A percentile compares a stretch with the other conserved stretches of the same genome.
phyloP scores from a whole-genome alignment of 1,140 invertebrate species.

The Microplitis mediator region DNA sequence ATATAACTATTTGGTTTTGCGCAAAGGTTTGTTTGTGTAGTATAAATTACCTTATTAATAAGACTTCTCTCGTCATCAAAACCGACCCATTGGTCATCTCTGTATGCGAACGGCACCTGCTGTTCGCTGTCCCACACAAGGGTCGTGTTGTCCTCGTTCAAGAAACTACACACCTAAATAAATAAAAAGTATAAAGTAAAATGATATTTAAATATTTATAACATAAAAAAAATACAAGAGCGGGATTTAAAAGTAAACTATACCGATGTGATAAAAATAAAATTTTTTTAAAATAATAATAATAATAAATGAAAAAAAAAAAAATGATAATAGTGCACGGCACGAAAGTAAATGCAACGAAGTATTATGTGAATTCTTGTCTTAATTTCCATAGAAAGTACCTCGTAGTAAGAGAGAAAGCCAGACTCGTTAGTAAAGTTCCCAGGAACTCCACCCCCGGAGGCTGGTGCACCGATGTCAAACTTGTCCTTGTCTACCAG shows the following conservation, averaged over 20 bases:
- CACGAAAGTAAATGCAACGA: not conserved
- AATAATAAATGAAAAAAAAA: constrained; percentile 3
- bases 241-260: too few relatives aligned
- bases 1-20: not conserved
- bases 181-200: not conserved
- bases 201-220: constrained; percentile 5
- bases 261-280: not conserved
- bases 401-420: constrained; percentile 94
- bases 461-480: constrained; percentile 90
- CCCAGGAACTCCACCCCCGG: constrained; percentile 81
- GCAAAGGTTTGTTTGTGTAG: not conserved
- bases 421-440: constrained; percentile 88
- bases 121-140: constrained; percentile 96
- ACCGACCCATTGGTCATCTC: constrained; percentile 91
- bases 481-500: constrained; percentile 87
- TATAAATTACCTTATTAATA: constrained; percentile 80
- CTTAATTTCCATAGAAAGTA: constrained; percentile 39
- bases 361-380: constrained; percentile 6
- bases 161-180: constrained; percentile 82
- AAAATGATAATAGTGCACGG: constrained; percentile 2
- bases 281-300: constrained; percentile 16
- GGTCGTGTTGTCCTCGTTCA: constrained; percentile 89
- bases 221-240: not conserved
- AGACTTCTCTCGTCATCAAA: constrained; percentile 94
- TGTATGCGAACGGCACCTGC: constrained; percentile 92